phyloP scores from a whole-genome alignment of 1,140 invertebrate species.

The Drosophila equinoxialis region DNA sequence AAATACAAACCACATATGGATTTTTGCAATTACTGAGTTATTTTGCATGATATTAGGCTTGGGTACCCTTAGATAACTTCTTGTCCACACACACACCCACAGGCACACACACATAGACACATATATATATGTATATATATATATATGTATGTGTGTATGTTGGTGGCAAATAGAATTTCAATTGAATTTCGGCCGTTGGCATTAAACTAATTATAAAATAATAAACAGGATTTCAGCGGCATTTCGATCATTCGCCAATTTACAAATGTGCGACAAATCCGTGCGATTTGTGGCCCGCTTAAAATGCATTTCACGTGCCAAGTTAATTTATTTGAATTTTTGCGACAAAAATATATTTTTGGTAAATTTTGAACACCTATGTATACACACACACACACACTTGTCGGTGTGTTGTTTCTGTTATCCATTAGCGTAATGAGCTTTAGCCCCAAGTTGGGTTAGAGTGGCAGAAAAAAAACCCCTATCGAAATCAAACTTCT shows the following conservation, averaged over 20 bases:
- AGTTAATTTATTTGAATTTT: conserved; percentile 77
- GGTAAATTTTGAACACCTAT: conserved; percentile 29
- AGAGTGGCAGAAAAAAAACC: neutral
- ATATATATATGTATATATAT: conserved; percentile 13
- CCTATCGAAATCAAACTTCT: conserved; percentile 34
- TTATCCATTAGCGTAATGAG: conserved; percentile 76
- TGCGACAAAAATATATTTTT: conserved; percentile 8
- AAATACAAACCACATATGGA: conserved; percentile 48
- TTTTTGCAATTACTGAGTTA: conserved; percentile 17
- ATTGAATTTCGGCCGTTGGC: conserved; percentile 55
- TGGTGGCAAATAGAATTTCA: conserved; percentile 45
- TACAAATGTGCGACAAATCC: conserved; percentile 72
- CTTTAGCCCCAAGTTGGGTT: conserved; percentile 39
- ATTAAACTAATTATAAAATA: conserved; percentile 76
- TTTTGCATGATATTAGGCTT: conserved; percentile 17
- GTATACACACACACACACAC: too few relatives aligned
- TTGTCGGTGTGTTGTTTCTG: conserved; percentile 19
- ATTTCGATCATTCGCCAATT: conserved; percentile 72
- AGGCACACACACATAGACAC: neutral
- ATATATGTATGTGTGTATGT: neutral
- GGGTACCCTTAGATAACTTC: conserved; percentile 17
- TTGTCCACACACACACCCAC: neutral
- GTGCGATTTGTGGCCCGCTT: conserved; percentile 59
- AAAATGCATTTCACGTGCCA: conserved; percentile 62
- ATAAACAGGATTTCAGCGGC: conserved; percentile 73